Evolutionary conservation across 2,113 vertebrate species (phyloP).

Genomic region (Salvelinus namaycush): DNA sequence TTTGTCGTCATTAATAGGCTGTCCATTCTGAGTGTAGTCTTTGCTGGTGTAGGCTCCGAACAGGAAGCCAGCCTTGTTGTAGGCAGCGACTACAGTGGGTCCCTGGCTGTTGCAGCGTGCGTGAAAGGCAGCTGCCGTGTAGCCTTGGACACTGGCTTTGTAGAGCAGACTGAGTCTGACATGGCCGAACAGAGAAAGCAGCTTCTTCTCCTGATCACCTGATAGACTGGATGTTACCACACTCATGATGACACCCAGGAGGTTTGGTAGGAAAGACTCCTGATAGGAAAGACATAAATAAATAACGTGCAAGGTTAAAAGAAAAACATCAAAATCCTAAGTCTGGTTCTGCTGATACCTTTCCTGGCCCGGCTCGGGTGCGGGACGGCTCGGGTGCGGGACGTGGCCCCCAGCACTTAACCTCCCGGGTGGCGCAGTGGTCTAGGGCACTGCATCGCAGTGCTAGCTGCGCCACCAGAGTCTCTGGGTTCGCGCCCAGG

Average conservation of each 20-base stretch:
- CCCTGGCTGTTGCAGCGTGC: conserved; percentile 50
- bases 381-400: no score
- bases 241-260: conserved; percentile 32
- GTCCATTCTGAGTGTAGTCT: conserved; percentile 28
- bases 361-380: no score
- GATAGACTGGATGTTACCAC: conserved; percentile 47
- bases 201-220: conserved; percentile 31
- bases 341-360: no score
- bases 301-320: no score
- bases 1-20: conserved; percentile 7
- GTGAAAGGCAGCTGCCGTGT: conserved; percentile 43
- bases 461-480: no score
- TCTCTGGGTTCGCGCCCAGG: no score
- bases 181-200: conserved; percentile 44
- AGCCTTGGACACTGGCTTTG: conserved; percentile 58
- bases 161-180: conserved; percentile 54
- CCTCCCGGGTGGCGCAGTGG: no score
- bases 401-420: no score
- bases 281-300: neutral
- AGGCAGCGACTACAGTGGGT: conserved; percentile 44
- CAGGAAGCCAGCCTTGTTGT: conserved; percentile 46
- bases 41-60: conserved; percentile 58
- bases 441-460: no score
- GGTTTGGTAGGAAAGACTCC: neutral
- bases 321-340: no score